These are phyloP conservation scores for Archegozetes longisetosus DNA, from an alignment of 1,140 invertebrate genomes.

Conservation along the genomic window DNA sequence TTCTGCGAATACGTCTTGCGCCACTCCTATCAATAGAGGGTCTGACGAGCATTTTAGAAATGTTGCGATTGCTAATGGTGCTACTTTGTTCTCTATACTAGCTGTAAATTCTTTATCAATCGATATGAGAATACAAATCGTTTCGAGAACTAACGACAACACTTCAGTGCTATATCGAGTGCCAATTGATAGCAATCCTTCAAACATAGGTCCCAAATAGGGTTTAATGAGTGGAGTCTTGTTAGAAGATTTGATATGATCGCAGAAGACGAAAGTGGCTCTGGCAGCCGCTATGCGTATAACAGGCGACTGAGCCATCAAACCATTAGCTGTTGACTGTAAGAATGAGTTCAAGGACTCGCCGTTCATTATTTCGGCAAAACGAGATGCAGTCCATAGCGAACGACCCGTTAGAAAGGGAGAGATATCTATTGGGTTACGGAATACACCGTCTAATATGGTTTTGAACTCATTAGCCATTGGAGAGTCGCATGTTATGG, in stretches of 20 bases:
- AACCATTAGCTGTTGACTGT: conserved; percentile 42
- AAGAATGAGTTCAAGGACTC: conserved; percentile 38
- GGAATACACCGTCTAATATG: conserved; percentile 10
- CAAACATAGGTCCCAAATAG: conserved; percentile 35
- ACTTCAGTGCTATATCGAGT: conserved; percentile 40
- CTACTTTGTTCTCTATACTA: conserved; percentile 45
- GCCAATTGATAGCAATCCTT: conserved; percentile 36
- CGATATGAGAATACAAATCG: conserved; percentile 45
- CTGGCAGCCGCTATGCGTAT: conserved; percentile 34
- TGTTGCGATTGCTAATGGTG: conserved; percentile 49
- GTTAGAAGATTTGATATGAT: conserved; percentile 30
- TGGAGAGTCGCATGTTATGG: conserved; percentile 3
- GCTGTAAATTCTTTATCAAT: conserved; percentile 51
- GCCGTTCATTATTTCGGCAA: conserved; percentile 39
- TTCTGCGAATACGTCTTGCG: conserved; percentile 49
- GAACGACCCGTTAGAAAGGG: conserved; percentile 54
- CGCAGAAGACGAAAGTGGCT: conserved; percentile 36
- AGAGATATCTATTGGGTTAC: conserved; percentile 22
- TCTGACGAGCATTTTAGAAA: conserved; percentile 51
- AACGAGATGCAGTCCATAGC: conserved; percentile 50
- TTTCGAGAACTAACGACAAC: conserved; percentile 47
- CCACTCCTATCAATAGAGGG: conserved; percentile 43
- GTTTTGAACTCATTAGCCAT: conserved; percentile 11
- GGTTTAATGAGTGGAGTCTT: conserved; percentile 31
- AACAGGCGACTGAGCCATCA: conserved; percentile 37